phyloP scores from a whole-genome alignment of 2,113 vertebrate genomes.

The Psophia crepitans region DNA sequence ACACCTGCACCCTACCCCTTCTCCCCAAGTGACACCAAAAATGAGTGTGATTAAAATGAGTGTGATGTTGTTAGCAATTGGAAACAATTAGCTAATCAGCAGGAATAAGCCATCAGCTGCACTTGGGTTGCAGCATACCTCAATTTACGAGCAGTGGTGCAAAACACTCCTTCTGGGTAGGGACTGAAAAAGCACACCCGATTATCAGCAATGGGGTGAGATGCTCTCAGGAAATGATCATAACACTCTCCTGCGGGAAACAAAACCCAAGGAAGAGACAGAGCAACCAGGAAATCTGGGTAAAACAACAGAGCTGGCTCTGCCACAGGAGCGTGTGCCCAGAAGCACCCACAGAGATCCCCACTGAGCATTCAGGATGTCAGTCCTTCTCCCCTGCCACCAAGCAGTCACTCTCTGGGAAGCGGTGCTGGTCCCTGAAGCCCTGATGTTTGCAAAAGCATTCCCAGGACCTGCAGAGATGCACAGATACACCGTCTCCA shows the following conservation, averaged over 20 bases:
- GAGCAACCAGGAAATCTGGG: not conserved
- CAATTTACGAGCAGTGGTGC: not conserved
- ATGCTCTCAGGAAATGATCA: not conserved
- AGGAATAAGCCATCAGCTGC: not conserved
- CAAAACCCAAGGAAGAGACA: not conserved
- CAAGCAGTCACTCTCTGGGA: not conserved
- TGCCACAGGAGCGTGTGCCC: not conserved
- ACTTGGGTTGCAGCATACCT: not conserved
- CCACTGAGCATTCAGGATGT: not conserved
- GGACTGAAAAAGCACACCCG: not conserved
- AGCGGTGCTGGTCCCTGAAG: not conserved
- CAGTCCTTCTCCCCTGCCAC: not conserved
- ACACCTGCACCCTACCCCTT: not conserved
- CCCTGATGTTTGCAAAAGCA: not conserved
- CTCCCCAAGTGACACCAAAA: not conserved
- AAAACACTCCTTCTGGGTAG: not conserved
- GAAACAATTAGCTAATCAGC: not conserved
- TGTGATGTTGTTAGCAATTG: not conserved
- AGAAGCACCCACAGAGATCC: not conserved
- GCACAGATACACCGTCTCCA: not conserved
- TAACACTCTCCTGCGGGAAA: not conserved
- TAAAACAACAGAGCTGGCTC: not conserved
- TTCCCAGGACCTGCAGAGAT: not conserved
- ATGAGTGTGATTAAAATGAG: not conserved
- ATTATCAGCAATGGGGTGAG: not conserved